A percentile compares a stretch with the other conserved stretches of the same genome.
phyloP scores from a whole-genome alignment of 2,888 invertebrate species.

The Dusona sp. region DNA sequence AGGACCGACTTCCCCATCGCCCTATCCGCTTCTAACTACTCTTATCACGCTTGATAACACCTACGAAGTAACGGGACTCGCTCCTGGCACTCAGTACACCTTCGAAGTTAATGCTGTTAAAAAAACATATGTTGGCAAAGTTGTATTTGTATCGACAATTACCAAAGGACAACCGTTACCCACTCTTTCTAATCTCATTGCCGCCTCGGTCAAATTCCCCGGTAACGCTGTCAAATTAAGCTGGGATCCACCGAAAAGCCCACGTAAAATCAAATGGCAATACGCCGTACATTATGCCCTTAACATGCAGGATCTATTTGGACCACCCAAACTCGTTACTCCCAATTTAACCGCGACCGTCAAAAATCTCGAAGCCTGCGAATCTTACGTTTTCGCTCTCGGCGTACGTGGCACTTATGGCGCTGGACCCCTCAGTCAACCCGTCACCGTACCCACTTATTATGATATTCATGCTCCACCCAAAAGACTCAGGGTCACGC shows the following conservation, averaged over 20 bases:
- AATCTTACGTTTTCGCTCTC: slow-evolving; percentile 90
- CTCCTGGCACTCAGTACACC: slow-evolving; percentile 85
- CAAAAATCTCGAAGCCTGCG: slow-evolving; percentile 89
- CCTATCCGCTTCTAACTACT: slow-evolving; percentile 86
- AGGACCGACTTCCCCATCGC: slow-evolving; percentile 83
- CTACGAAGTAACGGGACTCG: slow-evolving; percentile 80
- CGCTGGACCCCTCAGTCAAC: slow-evolving; percentile 87
- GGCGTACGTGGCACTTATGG: slow-evolving; percentile 89
- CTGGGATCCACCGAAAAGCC: slow-evolving; percentile 88
- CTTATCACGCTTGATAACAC: slow-evolving; percentile 85
- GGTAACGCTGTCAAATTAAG: slow-evolving; percentile 88
- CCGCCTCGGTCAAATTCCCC: slow-evolving; percentile 85
- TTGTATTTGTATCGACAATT: slow-evolving; percentile 84
- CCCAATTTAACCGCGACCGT: slow-evolving; percentile 86
- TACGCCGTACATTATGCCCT: slow-evolving; percentile 91
- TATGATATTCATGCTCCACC: slow-evolving; percentile 89
- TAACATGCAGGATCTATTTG: slow-evolving; percentile 86
- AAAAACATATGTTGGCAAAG: slow-evolving; percentile 86
- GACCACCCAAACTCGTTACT: slow-evolving; percentile 86
- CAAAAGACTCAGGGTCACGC: slow-evolving; percentile 87
- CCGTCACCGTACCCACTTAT: slow-evolving; percentile 87
- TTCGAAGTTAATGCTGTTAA: slow-evolving; percentile 89
- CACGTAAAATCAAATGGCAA: slow-evolving; percentile 86
- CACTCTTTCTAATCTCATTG: slow-evolving; percentile 85
- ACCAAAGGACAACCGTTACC: slow-evolving; percentile 86